Base-by-base conservation (phyloP, 2,888 invertebrate species). In the Lapara coniferarum region DNA sequence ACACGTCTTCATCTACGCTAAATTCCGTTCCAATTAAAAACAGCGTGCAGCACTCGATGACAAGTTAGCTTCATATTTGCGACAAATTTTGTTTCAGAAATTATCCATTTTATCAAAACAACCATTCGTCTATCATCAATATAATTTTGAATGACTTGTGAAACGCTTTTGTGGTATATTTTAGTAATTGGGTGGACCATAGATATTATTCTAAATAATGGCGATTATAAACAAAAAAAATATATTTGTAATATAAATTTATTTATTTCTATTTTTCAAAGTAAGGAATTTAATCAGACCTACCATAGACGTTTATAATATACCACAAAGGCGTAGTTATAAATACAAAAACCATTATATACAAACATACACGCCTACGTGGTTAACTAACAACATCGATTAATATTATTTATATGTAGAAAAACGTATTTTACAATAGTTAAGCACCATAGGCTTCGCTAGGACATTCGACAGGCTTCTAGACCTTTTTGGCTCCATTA, bases 331-430 rank as follows among this genome's bases (percentile, higher is more conserved):
- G 13, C 49, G 19, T 25, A 14, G 0, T 46, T 49, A 49, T 49
- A 63, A 13, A 49, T 49, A 19, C 19, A 49, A 49, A 49, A 63
- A 13, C 25, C 63, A 46, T 68, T 78, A 76, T 72, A 71, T 74
- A 75, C 74, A 77, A 72, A 76, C 58, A 72, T 77, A 76, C 71
- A 77, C 68, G 73, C 53, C 56, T 73, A 72, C 25, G 66, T 49
- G 46, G 19, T 63, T 49, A 63, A 49, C 75, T 80, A 81, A 75
- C 73, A 78, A 78, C 80, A 78, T 74, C 76, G 68, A 78, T 69
- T 58, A 72, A 71, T 68, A 68, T 74, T 78, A 78, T 73, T 71
- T 53, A 70, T 66, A 73, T 59, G 63, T 63, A 63, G 63, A 49
- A 75, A 71, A 76, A 74, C 70, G 58, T 71, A 73, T 74, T 68